phyloP scores from a whole-genome alignment of 2,888 invertebrate genomes.

The Metellina segmentata region DNA sequence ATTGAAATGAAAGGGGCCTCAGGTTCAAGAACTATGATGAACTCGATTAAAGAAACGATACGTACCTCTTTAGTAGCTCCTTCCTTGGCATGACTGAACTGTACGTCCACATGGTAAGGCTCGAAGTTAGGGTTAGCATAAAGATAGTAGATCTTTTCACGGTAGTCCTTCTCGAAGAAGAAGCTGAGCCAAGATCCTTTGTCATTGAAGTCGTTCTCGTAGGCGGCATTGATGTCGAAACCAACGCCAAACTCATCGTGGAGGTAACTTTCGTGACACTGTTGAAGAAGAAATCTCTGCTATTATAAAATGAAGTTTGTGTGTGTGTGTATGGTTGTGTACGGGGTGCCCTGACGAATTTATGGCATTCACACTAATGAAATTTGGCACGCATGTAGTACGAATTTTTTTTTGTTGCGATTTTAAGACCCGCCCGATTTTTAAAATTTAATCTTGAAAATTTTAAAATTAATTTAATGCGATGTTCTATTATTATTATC shows the following conservation, averaged over 20 bases:
- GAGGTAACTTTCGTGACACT: constrained; percentile 19
- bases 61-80: constrained; percentile 71
- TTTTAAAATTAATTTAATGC: too few relatives aligned
- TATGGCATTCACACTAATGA: too few relatives aligned
- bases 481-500: too few relatives aligned
- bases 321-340: too few relatives aligned
- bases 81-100: constrained; percentile 29
- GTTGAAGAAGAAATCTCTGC: background rate
- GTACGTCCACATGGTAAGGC: constrained; percentile 68
- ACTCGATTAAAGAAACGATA: background rate
- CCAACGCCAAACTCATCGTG: constrained; percentile 74
- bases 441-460: too few relatives aligned
- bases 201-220: constrained; percentile 71
- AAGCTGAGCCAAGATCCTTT: constrained; percentile 69
- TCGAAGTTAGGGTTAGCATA: constrained; percentile 74
- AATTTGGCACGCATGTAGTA: too few relatives aligned
- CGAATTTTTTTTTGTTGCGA: too few relatives aligned
- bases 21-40: too few relatives aligned
- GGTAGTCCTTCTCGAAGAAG: constrained; percentile 65
- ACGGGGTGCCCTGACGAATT: too few relatives aligned
- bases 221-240: constrained; percentile 60
- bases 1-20: too few relatives aligned
- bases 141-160: constrained; percentile 73
- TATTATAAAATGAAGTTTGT: too few relatives aligned
- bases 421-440: too few relatives aligned